Percentiles rank a stretch among this genome's conserved stretches.
Evolutionary conservation across 2,113 vertebrate species (phyloP).

Genomic region (Collichthys lucidus): DNA sequence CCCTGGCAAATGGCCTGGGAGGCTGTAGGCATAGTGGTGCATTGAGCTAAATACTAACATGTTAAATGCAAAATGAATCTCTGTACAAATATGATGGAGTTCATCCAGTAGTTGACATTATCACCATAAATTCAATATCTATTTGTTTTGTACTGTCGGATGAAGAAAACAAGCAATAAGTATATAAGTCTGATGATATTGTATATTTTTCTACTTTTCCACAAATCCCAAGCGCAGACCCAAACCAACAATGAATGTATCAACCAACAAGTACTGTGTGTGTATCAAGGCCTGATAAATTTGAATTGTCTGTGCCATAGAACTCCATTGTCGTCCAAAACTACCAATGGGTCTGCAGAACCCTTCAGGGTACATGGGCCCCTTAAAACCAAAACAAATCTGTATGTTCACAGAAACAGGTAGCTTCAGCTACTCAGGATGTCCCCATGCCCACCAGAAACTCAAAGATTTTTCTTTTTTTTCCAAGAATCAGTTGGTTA

Average conservation of each 20-base stretch:
- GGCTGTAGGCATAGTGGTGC: no score
- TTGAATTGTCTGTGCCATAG: neutral
- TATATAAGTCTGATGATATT: neutral
- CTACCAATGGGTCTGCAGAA: no score
- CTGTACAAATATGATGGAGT: no score
- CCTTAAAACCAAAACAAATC: no score
- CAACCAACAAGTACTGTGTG: neutral
- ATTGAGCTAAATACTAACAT: neutral
- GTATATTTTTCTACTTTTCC: neutral
- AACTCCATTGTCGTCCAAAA: neutral
- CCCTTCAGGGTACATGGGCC: no score
- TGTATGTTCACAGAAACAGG: no score
- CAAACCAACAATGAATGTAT: neutral
- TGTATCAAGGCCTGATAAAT: neutral
- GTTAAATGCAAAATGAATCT: neutral
- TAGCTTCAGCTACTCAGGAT: no score
- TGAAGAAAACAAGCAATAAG: neutral
- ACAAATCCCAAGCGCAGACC: neutral
- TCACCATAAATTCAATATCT: neutral
- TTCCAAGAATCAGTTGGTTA: neutral
- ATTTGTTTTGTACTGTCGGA: neutral
- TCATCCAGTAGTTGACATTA: no score
- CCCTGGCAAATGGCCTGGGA: no score
- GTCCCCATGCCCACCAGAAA: no score
- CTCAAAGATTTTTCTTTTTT: no score